Percentiles rank a stretch among this genome's conserved stretches.
phyloP scores from a whole-genome alignment of 2,797 vertebrate genomes.

The Microcaecilia unicolor region DNA sequence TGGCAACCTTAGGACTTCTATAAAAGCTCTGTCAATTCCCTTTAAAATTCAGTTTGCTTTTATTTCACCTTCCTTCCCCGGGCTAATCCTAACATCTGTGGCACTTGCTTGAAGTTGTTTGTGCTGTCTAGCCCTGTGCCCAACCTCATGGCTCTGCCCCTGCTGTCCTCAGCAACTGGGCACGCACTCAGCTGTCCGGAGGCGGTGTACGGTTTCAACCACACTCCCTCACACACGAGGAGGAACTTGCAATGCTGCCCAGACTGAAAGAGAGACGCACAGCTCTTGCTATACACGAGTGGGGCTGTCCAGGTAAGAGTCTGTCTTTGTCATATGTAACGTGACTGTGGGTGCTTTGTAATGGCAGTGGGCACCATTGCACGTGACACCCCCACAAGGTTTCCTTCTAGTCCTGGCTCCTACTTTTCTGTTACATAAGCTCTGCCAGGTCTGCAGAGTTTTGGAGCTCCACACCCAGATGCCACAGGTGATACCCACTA shows the following conservation, averaged over 20 bases:
- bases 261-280: slow-evolving; percentile 6
- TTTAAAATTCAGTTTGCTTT: neutral
- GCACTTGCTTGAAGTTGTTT: no score
- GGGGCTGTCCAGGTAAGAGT: slow-evolving; percentile 83
- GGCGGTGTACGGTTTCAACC: neutral
- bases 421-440: slow-evolving; percentile 83
- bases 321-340: slow-evolving; percentile 87
- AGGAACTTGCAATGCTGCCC: fast-evolving
- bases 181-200: slow-evolving; percentile 17
- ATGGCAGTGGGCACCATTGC: slow-evolving; percentile 76
- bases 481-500: slow-evolving; percentile 95
- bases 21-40: no score
- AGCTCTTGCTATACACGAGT: slow-evolving; percentile 77
- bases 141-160: neutral
- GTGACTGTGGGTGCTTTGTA: slow-evolving; percentile 85
- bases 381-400: slow-evolving; percentile 71
- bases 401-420: slow-evolving; percentile 78
- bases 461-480: slow-evolving; percentile 99
- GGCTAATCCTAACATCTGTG: neutral
- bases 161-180: neutral
- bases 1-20: no score
- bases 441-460: slow-evolving; percentile 96
- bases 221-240: slow-evolving; percentile 19
- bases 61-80: neutral
- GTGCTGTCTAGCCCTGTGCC: neutral